Percentiles rank a stretch among this genome's conserved stretches.
phyloP scores from a whole-genome alignment of 2,113 vertebrate species.

The Brachyhypopomus occidentalis region DNA sequence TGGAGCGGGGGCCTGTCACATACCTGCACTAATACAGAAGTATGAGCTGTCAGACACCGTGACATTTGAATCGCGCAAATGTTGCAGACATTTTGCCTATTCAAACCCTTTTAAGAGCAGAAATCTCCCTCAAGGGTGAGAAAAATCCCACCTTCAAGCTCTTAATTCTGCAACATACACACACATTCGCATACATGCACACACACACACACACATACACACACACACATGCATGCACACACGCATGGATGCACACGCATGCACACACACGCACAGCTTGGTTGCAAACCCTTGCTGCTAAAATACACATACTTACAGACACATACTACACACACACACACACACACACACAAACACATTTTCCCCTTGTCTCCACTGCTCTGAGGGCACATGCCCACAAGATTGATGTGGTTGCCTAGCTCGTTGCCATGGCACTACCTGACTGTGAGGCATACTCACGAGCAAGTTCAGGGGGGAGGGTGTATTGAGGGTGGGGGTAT shows the following conservation, averaged over 20 bases:
- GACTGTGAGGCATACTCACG: slow-evolving; percentile 44
- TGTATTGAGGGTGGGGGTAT: too few relatives aligned
- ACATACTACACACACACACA: background rate
- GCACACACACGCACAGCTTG: slow-evolving; percentile 16
- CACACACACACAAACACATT: background rate
- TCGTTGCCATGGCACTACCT: slow-evolving; percentile 72
- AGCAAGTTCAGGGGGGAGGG: too few relatives aligned
- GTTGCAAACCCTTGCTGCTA: background rate
- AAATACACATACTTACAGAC: slow-evolving; percentile 27
- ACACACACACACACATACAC: slow-evolving; percentile 13
- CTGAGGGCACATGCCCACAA: slow-evolving; percentile 47
- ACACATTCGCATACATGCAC: slow-evolving; percentile 1
- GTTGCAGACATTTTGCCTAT: background rate
- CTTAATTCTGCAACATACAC: too few relatives aligned
- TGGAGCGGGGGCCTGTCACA: too few relatives aligned
- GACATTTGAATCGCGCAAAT: slow-evolving; percentile 22
- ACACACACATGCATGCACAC: too few relatives aligned
- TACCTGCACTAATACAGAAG: too few relatives aligned
- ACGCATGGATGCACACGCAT: background rate
- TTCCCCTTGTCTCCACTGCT: slow-evolving; percentile 1
- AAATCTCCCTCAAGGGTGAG: background rate
- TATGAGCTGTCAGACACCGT: background rate
- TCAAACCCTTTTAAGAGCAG: background rate
- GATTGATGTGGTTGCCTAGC: slow-evolving; percentile 64
- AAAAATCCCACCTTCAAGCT: slow-evolving; percentile 16